phyloP scores from a whole-genome alignment of 2,113 vertebrate species.

The Fukomys damarensis region DNA sequence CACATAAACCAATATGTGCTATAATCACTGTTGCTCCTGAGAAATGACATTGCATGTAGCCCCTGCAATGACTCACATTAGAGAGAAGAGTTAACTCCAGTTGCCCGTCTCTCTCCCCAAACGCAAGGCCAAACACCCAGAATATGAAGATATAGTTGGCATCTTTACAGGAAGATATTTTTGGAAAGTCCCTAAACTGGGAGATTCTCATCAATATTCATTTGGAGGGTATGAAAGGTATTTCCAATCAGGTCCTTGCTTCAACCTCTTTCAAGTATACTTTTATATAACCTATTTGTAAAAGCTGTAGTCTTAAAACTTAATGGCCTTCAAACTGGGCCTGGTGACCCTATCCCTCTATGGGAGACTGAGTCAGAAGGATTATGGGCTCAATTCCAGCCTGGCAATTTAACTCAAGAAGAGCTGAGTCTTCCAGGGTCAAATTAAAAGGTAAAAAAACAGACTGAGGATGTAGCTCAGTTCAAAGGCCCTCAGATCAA shows the following conservation, averaged over 20 bases:
- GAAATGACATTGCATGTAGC: conserved; percentile 25
- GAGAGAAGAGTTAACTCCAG: background rate
- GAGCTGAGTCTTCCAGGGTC: background rate
- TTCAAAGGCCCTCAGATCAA: background rate
- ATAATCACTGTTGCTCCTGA: conserved; percentile 45
- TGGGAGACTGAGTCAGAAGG: background rate
- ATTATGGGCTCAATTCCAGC: background rate
- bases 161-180: conserved; percentile 26
- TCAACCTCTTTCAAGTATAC: background rate
- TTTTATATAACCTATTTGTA: background rate
- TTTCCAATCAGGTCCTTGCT: background rate
- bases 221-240: background rate
- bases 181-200: background rate
- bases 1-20: conserved; percentile 62
- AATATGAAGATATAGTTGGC: conserved; percentile 32
- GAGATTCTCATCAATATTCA: background rate
- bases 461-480: background rate
- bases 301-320: background rate
- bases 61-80: conserved; percentile 33
- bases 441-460: background rate
- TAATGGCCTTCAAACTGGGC: background rate
- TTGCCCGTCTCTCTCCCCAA: background rate
- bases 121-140: background rate
- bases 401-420: background rate
- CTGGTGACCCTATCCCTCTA: background rate